Base-by-base conservation (phyloP, 2,113 vertebrate species). In the Paramisgurnus dabryanus region DNA sequence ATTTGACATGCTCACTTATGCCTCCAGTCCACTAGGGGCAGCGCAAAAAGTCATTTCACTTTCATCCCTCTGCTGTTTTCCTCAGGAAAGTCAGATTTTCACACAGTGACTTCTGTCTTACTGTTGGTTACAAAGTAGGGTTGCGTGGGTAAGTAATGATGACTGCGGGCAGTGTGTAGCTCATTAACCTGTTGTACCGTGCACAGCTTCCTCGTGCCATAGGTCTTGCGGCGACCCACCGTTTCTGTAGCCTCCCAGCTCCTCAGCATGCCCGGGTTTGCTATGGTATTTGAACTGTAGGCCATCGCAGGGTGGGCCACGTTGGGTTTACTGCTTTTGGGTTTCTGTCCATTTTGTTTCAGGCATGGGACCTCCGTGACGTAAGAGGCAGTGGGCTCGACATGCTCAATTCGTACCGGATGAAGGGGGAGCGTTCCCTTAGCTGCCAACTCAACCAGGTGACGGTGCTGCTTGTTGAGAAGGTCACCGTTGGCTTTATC, bases 91-190 rank as follows among this genome's bases (percentile, higher is more conserved):
- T 80, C 80, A 57, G 76, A 71, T 74, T 79, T 86, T 98, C 93
- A 99, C 91, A 99, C 98, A 92, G 98, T 99, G 93, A 99, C 98
- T 91, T 99, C 98, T 81, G 98, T 99, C 93, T 99, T 98, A 94
- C 98, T 99, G 94, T 98, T 99, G 91, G 97, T 99, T 88, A 99
- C 96, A 92, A 97, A 99, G 91, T 98, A 98, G 87, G 96, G 97
- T 93, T 98, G 97, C 79, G 95, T 94, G 87, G 96, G 94, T 69
- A 96, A 87, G 84, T 96, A 98, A 73, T 98, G 96, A 87, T 97
- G 97, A 83, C 95, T 94, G 65, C 95, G 94, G 63, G 93, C 93
- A 39, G 93, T 88, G 86, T 96, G 88, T 0, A 96, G 96, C 89
- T 97, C 95, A 2, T 95, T 96, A 12, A 92, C 86, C 0, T 95